Evolutionary conservation across 1,140 invertebrate genomes (phyloP), one percentile per base, ranked within the genome.

Genomic region (Euglossa dilemma): DNA sequence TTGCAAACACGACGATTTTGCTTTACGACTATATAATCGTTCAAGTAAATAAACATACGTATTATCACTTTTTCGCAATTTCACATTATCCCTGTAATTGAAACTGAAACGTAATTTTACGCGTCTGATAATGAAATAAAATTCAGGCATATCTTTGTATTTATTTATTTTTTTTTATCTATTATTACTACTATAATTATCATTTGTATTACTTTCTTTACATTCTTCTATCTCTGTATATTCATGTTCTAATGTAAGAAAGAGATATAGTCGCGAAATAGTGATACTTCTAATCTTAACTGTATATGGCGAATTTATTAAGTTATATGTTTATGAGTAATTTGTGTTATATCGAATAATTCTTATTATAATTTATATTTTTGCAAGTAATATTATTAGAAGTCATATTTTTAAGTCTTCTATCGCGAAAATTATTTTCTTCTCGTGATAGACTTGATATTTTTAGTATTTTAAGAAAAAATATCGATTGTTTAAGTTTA

Each of bases 1-100:
- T 85, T 69, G 47, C n/a, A 52, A 25, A 80, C 50, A 36, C 45
- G 23, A 18, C 20, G 66, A 71, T 78, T 66, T 43, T 72, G 28
- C 23, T 61, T 50, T 4, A n/a, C 25, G 18, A 69, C 43, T 57
- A 20, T 70, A 25, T 12, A 67, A 67, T 45, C 6, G 14, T 67
- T 45, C 0, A n/a, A 67, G 6, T n/a, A 45, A 45, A 45, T 43
- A 67, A 45, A 45, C 12, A 6, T n/a, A n/a, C n/a, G 3, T 45
- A 14, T 47, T 69, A 16, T 45, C 3, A 47, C 16, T 69, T 47
- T 47, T 23, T 47, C 11, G 12, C 6, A 0, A 47, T 20, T 6
- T 67, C 12, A 47, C 5, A 14, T 47, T 6, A 23, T 66, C 25
- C 11, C 0, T 16, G 16, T 1, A 45, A 20, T 28, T 50, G 16